These are phyloP conservation scores for Proales similis DNA, from an alignment of 1,140 invertebrate genomes.

Conservation along the genomic window DNA sequence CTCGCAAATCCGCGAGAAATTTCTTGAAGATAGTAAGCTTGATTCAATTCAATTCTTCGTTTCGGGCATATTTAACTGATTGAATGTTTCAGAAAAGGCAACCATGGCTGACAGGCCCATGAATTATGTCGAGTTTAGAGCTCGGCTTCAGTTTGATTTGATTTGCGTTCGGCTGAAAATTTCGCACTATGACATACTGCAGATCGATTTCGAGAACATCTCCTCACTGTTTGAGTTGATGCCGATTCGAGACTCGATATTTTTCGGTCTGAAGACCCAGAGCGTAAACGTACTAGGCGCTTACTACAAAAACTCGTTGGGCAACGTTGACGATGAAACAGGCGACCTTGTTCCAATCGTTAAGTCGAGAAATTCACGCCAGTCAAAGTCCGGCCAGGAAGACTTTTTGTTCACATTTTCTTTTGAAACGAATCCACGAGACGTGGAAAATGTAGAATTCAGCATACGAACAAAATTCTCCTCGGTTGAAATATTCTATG, in stretches of 20 bases:
- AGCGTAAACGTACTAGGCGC: constrained; percentile 8
- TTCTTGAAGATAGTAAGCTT: no score
- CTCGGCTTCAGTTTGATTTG: constrained; percentile 2
- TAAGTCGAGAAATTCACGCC: background rate
- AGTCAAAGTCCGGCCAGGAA: background rate
- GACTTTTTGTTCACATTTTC: constrained; percentile 32
- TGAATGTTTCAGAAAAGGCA: background rate
- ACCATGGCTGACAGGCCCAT: constrained; percentile 13
- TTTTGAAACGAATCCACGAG: constrained; percentile 28
- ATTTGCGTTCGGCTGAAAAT: constrained; percentile 26
- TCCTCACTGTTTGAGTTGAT: constrained; percentile 13
- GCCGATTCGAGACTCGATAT: constrained; percentile 9
- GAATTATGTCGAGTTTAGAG: constrained; percentile 15
- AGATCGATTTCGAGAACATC: constrained; percentile 11
- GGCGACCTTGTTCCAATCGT: constrained; percentile 3
- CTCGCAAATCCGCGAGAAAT: no score
- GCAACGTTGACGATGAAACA: no score
- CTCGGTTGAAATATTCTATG: constrained; percentile 15
- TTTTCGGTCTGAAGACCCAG: constrained; percentile 21
- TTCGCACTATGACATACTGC: background rate
- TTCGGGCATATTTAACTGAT: no score
- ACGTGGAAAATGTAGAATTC: constrained; percentile 22
- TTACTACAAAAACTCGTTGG: constrained; percentile 2
- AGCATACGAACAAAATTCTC: constrained; percentile 11
- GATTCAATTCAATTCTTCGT: no score